Base-by-base conservation (phyloP, 2,888 invertebrate species). In the Lymantria monacha region DNA sequence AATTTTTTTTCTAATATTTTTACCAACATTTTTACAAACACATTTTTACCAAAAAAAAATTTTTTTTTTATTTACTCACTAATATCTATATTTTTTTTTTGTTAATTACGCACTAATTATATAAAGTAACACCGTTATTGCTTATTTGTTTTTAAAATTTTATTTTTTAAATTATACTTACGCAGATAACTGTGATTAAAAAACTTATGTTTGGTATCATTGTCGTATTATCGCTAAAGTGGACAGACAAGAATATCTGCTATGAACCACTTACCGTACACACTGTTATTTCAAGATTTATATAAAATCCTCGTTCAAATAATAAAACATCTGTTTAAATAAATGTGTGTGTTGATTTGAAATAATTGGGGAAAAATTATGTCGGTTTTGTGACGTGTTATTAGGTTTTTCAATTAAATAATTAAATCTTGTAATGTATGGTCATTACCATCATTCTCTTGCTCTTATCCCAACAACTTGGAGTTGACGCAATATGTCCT, bases 191-290 rank as follows among this genome's bases (percentile, higher is more conserved):
- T 14, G 15, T 14, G 9, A 41, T 7, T 41, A 14, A 14, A 41
- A 41, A 14, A 14, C 41, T 14, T 14, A 9, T 13, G 9, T 14
- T 0, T 13, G 46, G 30, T 12, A 53, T 57, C 71, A 69, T 67
- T 46, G 45, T 52, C 51, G 51, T 51, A 40, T 42, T 55, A 40
- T 59, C 53, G 42, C 47, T 12, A 44, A 10, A 62, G 73, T 69
- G 73, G 73, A 55, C 73, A 73, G 73, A 73, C 44, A 52, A 49
- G 10, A 14, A 1, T 36, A 65, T 71, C 72, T 73, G 72, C 46
- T 63, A 61, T 57, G 30, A 46, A 49, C 70, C 72, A 73, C 72
- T 73, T 56, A 46, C 30, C 1, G 5, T 1, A 41, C 9, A 44
- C 7, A 14, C 11, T 22, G 30, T 30, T 44, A 42, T 47, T 46